phyloP scores from a whole-genome alignment of 2,113 vertebrate species.

The Diadophis punctatus region DNA sequence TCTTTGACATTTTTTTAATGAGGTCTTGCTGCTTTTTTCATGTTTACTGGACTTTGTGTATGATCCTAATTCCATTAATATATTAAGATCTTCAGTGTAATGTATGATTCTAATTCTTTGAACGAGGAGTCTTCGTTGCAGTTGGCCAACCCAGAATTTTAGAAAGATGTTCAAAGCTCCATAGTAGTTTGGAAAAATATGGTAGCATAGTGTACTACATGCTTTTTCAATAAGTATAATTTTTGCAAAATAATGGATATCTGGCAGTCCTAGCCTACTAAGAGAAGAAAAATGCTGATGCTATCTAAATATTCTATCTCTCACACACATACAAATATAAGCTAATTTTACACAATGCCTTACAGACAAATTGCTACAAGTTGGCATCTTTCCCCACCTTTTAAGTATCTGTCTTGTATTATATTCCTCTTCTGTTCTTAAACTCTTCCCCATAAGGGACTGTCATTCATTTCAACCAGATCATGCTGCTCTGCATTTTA shows the following conservation, averaged over 20 bases:
- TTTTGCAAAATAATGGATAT: background rate
- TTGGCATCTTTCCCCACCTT: background rate
- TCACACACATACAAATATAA: background rate
- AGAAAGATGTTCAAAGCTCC: background rate
- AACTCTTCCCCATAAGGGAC: constrained; percentile 14
- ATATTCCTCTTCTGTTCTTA: background rate
- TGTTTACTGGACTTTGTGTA: background rate
- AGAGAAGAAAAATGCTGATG: background rate
- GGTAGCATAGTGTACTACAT: background rate
- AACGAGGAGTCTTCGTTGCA: background rate
- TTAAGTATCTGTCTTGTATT: background rate
- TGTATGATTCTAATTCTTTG: background rate
- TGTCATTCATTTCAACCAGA: background rate
- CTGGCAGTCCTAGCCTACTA: background rate
- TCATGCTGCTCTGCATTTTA: background rate
- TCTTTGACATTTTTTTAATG: background rate
- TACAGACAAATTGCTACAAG: background rate
- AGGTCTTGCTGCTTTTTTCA: background rate
- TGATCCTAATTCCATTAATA: background rate
- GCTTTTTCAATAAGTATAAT: background rate
- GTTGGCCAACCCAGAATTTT: background rate
- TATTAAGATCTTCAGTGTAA: background rate
- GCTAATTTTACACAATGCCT: background rate
- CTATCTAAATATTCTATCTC: background rate
- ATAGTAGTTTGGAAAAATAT: background rate